Evolutionary conservation across 2,888 invertebrate genomes (phyloP).

Genomic region (Spialia ferax): DNA sequence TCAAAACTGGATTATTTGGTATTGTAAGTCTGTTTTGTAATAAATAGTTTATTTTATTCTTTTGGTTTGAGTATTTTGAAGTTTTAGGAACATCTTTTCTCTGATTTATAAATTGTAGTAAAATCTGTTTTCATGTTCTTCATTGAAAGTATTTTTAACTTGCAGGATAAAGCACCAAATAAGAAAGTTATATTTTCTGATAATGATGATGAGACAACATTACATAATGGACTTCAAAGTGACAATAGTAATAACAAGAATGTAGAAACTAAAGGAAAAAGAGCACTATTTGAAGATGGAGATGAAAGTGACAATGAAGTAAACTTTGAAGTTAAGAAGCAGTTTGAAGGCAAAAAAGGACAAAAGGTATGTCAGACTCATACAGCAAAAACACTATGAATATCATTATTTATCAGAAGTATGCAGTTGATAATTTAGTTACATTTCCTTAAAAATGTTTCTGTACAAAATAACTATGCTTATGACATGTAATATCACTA

Average conservation of each 20-base stretch:
- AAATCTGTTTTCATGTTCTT: too few species aligned
- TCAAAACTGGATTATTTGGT: constrained; percentile 88
- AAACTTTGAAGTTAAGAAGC: constrained; percentile 88
- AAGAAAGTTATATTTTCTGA: constrained; percentile 89
- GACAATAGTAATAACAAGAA: constrained; percentile 38
- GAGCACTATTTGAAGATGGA: constrained; percentile 79
- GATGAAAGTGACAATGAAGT: constrained; percentile 84
- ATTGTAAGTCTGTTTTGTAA: constrained; percentile 76
- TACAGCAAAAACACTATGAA: neutral
- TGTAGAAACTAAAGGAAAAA: constrained; percentile 51
- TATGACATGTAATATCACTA: neutral
- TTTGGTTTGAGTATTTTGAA: neutral
- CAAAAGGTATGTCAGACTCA: constrained; percentile 85
- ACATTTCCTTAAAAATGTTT: too few species aligned
- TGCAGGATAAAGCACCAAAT: constrained; percentile 80
- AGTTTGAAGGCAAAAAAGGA: constrained; percentile 89
- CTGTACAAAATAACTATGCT: too few species aligned
- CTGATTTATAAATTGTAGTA: too few species aligned
- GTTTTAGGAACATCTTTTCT: constrained; percentile 40
- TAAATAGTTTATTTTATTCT: neutral
- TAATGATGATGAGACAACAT: constrained; percentile 60
- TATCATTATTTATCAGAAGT: neutral
- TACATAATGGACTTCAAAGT: constrained; percentile 2
- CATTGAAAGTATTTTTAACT: constrained; percentile 48
- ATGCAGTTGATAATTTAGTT: too few species aligned